Conservation (phyloP, 2,888 invertebrate species). For the Eudasyphora cyanicolor region DNA sequence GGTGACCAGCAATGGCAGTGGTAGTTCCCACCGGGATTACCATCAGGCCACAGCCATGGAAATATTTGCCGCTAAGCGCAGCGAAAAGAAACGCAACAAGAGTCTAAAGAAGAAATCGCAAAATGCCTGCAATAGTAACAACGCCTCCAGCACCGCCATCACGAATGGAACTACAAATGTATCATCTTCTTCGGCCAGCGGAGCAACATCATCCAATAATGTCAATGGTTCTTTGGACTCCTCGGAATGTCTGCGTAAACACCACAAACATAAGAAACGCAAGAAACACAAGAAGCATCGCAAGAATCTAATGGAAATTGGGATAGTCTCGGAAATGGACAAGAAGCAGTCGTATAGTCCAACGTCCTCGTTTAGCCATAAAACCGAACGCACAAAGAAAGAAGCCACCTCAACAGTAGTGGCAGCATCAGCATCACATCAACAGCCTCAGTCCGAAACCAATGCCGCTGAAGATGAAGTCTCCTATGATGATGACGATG, state of each 20-base stretch:
- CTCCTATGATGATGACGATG: background rate
- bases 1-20: constrained; percentile 41
- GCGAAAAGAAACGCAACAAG: constrained; percentile 77
- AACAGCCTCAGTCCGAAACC: background rate
- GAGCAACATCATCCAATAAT: constrained; percentile 7
- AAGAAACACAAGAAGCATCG: constrained; percentile 88
- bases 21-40: constrained; percentile 50
- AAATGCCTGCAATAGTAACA: constrained; percentile 29
- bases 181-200: background rate
- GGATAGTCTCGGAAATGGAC: constrained; percentile 64
- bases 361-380: constrained; percentile 55
- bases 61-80: constrained; percentile 76
- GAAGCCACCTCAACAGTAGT: constrained; percentile 22
- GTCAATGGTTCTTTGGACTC: constrained; percentile 46
- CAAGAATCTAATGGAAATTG: constrained; percentile 73
- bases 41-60: constrained; percentile 68
- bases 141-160: background rate
- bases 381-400: constrained; percentile 53
- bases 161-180: background rate
- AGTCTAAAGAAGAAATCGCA: constrained; percentile 75
- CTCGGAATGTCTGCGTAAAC: constrained; percentile 81
- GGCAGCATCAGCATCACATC: constrained; percentile 21
- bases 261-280: constrained; percentile 89
- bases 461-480: background rate
- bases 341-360: constrained; percentile 37